Evolutionary conservation across 2,888 invertebrate genomes (phyloP), one percentile per base, ranked within the genome.

Genomic region (Diplolepis rosae): DNA sequence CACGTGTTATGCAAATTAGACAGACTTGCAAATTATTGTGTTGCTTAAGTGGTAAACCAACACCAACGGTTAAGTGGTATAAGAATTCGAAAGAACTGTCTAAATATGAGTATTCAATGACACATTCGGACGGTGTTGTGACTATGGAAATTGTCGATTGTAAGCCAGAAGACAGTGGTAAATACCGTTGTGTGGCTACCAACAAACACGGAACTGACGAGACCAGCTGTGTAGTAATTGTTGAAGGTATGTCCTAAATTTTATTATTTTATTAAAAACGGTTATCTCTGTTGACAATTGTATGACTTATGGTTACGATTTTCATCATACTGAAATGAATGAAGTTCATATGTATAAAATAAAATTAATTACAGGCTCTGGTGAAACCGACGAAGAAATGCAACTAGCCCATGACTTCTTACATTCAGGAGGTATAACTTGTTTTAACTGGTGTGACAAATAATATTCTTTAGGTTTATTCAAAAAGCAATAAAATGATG

Each of bases 1-100:
- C 99, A 87, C 96, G 99, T 88, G 96, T 99, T 83, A 99, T 99
- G 93, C 99, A 99, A 91, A 93, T 92, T 84, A 94, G 98, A 78
- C 95, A 96, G 88, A 97, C 97, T 72, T 99, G 99, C 92, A 99
- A 99, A 91, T 92, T 99, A 78, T 93, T 99, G 56, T 98, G 98
- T 90, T 98, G 99, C 86, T 92, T 99, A 74, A 95, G 95, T 84
- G 98, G 98, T 76, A 96, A 96, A 87, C 99, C 99, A 72, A 92
- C 94, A 83, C 98, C 99, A 18, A 95, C 95, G 35, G 98, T 98
- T 76, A 95, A 94, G 89, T 95, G 95, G 95, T 95, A 89, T 91
- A 99, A 98, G 90, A 98, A 99, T 87, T 95, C 94, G 77, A 93
- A 94, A 61, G 98, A 98, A 89, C 91, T 99, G 30, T 95, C 94